phyloP scores from a whole-genome alignment of 1,140 invertebrate species.

The Pogonomyrmex barbatus region DNA sequence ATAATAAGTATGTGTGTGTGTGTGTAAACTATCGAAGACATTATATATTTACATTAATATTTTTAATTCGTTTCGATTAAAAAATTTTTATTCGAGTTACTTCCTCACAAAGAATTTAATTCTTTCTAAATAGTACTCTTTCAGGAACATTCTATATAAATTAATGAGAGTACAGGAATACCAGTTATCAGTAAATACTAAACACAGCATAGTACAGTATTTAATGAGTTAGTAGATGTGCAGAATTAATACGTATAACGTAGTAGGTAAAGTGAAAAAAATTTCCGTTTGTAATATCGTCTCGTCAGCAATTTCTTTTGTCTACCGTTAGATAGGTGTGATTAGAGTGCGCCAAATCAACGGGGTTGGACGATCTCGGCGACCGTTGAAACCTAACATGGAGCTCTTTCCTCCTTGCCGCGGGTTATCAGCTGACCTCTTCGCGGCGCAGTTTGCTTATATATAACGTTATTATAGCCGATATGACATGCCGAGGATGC shows the following conservation, averaged over 20 bases:
- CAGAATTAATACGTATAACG: neutral
- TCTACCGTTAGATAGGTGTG: slow-evolving; percentile 35
- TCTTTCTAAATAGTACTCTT: neutral
- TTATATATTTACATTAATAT: neutral
- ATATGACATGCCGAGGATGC: slow-evolving; percentile 49
- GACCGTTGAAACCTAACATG: slow-evolving; percentile 39
- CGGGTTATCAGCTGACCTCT: slow-evolving; percentile 66
- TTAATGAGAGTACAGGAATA: neutral
- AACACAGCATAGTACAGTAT: neutral
- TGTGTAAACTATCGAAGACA: too few relatives aligned
- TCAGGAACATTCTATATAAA: neutral
- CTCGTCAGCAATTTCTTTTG: neutral
- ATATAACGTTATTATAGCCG: slow-evolving; percentile 60
- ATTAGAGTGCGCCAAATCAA: slow-evolving; percentile 26
- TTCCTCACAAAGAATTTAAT: neutral
- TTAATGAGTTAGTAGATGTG: neutral
- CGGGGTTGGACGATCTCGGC: neutral
- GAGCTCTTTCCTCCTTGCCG: slow-evolving; percentile 30
- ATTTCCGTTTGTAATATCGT: neutral
- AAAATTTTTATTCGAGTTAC: neutral
- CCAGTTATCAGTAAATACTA: neutral
- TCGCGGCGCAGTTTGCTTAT: slow-evolving; percentile 43
- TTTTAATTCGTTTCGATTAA: neutral
- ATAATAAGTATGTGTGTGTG: too few relatives aligned
- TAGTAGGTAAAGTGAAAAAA: neutral